phyloP scores from a whole-genome alignment of 2,797 vertebrate genomes.

The Brachymystax lenok region DNA sequence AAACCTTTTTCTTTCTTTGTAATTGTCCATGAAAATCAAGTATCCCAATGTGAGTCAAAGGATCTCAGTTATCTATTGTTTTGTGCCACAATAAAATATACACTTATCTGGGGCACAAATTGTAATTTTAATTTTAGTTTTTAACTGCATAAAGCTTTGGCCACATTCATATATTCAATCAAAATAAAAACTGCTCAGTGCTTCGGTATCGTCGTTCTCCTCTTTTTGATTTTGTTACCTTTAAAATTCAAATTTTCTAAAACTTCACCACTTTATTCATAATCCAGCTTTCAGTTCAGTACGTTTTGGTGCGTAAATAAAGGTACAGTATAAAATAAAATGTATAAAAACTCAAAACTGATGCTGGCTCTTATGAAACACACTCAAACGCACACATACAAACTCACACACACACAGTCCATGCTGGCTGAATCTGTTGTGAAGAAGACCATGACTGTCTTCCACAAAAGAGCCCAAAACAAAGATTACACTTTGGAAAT shows the following conservation, averaged over 20 bases:
- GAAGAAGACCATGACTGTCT: constrained; percentile 63
- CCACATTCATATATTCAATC: constrained; percentile 90
- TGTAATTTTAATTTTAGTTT: constrained; percentile 74
- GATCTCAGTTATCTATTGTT: constrained; percentile 69
- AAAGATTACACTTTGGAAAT: constrained; percentile 79
- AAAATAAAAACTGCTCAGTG: constrained; percentile 87
- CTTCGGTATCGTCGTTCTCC: constrained; percentile 70
- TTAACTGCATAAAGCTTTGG: constrained; percentile 91
- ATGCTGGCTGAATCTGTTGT: constrained; percentile 75
- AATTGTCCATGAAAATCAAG: constrained; percentile 86
- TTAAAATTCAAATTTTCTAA: constrained; percentile 63
- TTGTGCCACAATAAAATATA: constrained; percentile 83
- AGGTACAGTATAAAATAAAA: constrained; percentile 51
- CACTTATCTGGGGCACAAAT: constrained; percentile 76
- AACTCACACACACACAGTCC: constrained; percentile 50
- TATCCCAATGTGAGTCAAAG: constrained; percentile 83
- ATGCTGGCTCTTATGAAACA: constrained; percentile 76
- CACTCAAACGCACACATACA: constrained; percentile 22
- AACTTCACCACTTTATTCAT: constrained; percentile 60
- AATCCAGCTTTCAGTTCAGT: constrained; percentile 74
- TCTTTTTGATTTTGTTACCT: constrained; percentile 60
- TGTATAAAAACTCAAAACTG: constrained; percentile 63
- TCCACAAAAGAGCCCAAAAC: constrained; percentile 70
- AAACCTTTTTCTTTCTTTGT: constrained; percentile 77
- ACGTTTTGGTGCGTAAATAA: constrained; percentile 76